phyloP scores from a whole-genome alignment of 1,140 invertebrate species.

The Drosophila ohnishii region DNA sequence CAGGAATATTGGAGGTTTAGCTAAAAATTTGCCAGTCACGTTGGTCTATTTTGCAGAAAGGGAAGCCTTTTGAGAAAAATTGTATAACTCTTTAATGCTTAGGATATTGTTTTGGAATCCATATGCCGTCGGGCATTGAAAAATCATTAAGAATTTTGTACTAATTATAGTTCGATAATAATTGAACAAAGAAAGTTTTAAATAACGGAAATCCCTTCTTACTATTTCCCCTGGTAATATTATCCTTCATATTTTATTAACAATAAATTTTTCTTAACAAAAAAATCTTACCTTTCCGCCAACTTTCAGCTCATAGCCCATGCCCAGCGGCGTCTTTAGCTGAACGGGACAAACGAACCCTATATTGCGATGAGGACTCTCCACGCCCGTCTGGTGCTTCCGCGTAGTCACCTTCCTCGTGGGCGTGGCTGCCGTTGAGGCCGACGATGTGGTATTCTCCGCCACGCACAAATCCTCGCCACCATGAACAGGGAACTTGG shows the following conservation, averaged over 20 bases:
- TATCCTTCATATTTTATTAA: neutral
- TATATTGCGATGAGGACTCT: conserved; percentile 85
- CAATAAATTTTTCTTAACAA: neutral
- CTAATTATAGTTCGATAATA: too few species aligned
- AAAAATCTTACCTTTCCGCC: conserved; percentile 87
- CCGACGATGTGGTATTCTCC: conserved; percentile 87
- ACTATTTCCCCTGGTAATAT: neutral
- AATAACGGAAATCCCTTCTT: neutral
- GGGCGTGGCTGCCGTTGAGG: conserved; percentile 65
- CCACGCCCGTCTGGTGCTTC: conserved; percentile 73
- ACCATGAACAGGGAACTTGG: conserved; percentile 91
- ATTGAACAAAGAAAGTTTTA: too few species aligned
- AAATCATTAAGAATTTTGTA: neutral
- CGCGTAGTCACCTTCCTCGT: conserved; percentile 69
- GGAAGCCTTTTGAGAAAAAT: neutral
- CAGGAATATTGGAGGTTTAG: neutral
- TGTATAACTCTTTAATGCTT: too few species aligned
- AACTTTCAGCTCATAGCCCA: conserved; percentile 92
- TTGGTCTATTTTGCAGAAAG: neutral
- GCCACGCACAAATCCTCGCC: conserved; percentile 92
- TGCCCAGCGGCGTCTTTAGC: conserved; percentile 90
- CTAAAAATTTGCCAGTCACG: neutral
- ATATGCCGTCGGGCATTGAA: neutral
- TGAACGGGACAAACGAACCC: conserved; percentile 94
- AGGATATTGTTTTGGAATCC: neutral